phyloP scores from a whole-genome alignment of 1,140 invertebrate species.

The Asobara japonica region DNA sequence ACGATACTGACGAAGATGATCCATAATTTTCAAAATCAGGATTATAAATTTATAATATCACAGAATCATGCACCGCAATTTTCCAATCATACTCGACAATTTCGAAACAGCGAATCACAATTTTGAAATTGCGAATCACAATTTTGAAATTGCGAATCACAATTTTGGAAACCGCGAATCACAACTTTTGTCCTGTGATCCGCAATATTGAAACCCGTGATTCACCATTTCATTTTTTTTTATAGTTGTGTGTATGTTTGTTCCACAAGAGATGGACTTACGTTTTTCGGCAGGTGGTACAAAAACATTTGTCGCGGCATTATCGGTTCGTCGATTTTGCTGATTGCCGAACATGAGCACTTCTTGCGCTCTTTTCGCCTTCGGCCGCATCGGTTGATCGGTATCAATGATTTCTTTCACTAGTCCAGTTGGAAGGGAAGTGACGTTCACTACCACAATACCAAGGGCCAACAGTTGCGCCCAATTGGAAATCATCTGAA shows the following conservation, averaged over 20 bases:
- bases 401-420: conserved; percentile 45
- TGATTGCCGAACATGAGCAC: conserved; percentile 65
- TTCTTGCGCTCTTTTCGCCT: conserved; percentile 63
- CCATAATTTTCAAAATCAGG: no score
- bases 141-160: no score
- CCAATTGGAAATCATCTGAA: conserved; percentile 48
- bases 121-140: no score
- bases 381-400: conserved; percentile 48
- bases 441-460: conserved; percentile 34
- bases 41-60: no score
- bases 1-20: no score
- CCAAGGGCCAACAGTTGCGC: conserved; percentile 44
- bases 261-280: conserved; percentile 34
- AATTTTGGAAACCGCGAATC: no score
- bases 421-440: conserved; percentile 44
- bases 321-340: conserved; percentile 55
- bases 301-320: conserved; percentile 36
- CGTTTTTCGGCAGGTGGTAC: conserved; percentile 52
- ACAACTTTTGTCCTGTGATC: no score
- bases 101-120: no score
- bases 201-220: no score
- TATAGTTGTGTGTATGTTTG: background rate
- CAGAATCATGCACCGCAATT: no score
- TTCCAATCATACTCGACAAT: no score
- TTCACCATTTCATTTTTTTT: conserved; percentile 10